Percentiles rank a stretch among this genome's conserved stretches.
These are phyloP conservation scores for Pyxicephalus adspersus DNA, from an alignment of 2,113 vertebrate genomes.

Conservation along the genomic window DNA sequence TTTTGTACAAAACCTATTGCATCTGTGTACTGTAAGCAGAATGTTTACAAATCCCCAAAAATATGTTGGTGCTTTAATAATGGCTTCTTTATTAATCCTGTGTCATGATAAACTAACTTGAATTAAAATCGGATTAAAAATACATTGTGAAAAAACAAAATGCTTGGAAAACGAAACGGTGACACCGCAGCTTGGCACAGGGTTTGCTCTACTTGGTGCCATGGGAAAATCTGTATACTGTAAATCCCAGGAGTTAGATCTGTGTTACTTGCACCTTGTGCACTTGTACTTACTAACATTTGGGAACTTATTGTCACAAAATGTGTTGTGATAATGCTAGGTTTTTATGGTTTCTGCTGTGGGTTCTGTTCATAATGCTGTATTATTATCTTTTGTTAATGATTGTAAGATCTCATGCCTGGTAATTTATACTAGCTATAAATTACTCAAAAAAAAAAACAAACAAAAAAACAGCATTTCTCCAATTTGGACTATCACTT, in stretches of 20 bases:
- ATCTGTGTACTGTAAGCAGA: neutral
- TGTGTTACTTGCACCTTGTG: too few relatives aligned
- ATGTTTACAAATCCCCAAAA: neutral
- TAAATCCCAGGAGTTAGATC: constrained; percentile 18
- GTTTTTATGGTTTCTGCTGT: too few relatives aligned
- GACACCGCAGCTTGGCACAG: constrained; percentile 26
- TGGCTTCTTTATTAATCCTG: neutral
- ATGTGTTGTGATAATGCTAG: too few relatives aligned
- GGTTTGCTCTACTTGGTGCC: neutral
- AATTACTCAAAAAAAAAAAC: too few relatives aligned
- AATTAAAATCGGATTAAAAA: constrained; percentile 13
- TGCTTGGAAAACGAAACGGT: neutral
- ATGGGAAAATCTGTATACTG: constrained; percentile 33
- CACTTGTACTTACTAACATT: too few relatives aligned
- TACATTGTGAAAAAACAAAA: neutral
- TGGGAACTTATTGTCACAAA: too few relatives aligned
- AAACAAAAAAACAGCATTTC: too few relatives aligned
- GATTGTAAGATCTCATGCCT: too few relatives aligned
- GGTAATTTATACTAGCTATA: too few relatives aligned
- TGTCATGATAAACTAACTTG: constrained; percentile 11
- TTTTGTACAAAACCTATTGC: neutral
- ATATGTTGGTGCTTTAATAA: constrained; percentile 13
- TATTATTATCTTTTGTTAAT: too few relatives aligned
- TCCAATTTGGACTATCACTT: too few relatives aligned
- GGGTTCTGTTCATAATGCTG: too few relatives aligned